Evolutionary conservation across 2,113 vertebrate genomes (phyloP).

Genomic region (Xiphophorus hellerii): DNA sequence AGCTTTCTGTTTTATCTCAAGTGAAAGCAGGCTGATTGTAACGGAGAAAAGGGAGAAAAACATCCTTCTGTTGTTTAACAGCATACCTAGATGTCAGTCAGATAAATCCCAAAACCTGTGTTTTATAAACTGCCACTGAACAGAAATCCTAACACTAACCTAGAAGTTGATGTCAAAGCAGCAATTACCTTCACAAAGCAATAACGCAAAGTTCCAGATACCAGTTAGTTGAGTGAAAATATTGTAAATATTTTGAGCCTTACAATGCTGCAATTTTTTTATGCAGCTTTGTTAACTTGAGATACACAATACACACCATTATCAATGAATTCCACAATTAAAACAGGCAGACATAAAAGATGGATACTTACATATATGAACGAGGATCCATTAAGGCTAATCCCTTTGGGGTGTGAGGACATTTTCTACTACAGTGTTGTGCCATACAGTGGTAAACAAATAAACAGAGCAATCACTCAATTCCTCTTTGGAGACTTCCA

Average conservation of each 20-base stretch:
- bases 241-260: not conserved
- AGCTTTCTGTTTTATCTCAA: slow-evolving; percentile 39
- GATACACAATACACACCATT: not conserved
- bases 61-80: not conserved
- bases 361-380: slow-evolving; percentile 51
- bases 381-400: slow-evolving; percentile 7
- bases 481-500: slow-evolving; percentile 26
- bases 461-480: slow-evolving; percentile 25
- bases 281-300: too few relatives aligned
- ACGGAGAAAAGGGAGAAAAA: slow-evolving; percentile 4
- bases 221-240: not conserved
- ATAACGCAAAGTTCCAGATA: not conserved
- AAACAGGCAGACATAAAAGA: slow-evolving; percentile 1
- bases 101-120: not conserved
- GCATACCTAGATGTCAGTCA: not conserved
- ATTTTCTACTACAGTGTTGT: slow-evolving; percentile 5
- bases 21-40: slow-evolving; percentile 26
- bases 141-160: not conserved
- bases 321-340: not conserved
- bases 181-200: not conserved
- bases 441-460: slow-evolving; percentile 26
- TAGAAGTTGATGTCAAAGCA: not conserved
- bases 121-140: not conserved
- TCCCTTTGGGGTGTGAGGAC: slow-evolving; percentile 13
- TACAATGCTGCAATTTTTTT: too few relatives aligned